These are phyloP conservation scores for Microvelia longipes DNA, from an alignment of 1,140 invertebrate genomes.

Conservation along the genomic window DNA sequence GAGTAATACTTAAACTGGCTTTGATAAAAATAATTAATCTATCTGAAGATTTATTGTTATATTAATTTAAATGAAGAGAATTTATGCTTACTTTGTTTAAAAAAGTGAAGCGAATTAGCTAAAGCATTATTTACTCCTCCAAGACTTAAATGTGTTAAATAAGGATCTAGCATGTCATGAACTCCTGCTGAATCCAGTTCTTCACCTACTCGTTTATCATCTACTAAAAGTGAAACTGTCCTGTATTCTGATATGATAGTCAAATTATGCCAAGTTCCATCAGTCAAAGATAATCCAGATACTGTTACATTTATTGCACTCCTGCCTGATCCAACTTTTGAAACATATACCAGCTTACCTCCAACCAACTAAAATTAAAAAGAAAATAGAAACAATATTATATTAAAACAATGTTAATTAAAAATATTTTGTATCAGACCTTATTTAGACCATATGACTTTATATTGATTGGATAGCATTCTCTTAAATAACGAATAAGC, in stretches of 20 bases:
- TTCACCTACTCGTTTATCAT: slow-evolving; percentile 54
- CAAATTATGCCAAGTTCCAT: slow-evolving; percentile 76
- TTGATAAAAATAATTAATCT: too few species aligned
- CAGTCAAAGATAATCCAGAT: slow-evolving; percentile 32
- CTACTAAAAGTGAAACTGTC: slow-evolving; percentile 50
- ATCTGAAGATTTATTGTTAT: too few species aligned
- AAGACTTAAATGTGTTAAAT: slow-evolving; percentile 58
- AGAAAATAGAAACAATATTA: too few species aligned
- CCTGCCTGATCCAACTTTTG: slow-evolving; percentile 44
- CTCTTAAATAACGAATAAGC: too few species aligned
- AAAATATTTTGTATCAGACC: too few species aligned
- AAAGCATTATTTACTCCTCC: slow-evolving; percentile 43
- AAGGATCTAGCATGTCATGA: slow-evolving; percentile 82
- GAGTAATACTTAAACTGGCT: too few species aligned
- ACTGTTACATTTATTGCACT: slow-evolving; percentile 65
- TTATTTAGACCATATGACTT: too few species aligned
- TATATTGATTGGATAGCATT: too few species aligned
- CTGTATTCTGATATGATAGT: slow-evolving; percentile 51
- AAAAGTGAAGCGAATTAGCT: slow-evolving; percentile 27
- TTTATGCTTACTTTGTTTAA: slow-evolving; percentile 32
- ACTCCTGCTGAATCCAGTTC: slow-evolving; percentile 67
- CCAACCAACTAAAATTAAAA: slow-evolving; percentile 34
- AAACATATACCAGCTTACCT: slow-evolving; percentile 57
- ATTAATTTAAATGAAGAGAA: too few species aligned
- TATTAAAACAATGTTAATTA: neutral